Conservation (phyloP, 2,797 vertebrate genomes). For the Scolopax rusticola region DNA sequence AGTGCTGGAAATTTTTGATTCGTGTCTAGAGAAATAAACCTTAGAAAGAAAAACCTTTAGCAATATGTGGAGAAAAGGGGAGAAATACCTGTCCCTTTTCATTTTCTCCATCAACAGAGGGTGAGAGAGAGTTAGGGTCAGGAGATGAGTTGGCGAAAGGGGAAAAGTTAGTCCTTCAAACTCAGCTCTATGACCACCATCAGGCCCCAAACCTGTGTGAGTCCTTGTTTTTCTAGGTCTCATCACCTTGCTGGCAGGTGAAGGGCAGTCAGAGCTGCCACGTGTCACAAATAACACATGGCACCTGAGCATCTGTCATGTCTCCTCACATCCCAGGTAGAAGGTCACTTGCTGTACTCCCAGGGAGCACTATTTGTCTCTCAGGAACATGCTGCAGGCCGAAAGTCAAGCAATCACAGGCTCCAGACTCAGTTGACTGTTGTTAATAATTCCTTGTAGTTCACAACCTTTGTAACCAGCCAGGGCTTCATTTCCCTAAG, state of each 20-base stretch:
- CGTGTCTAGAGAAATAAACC: not conserved
- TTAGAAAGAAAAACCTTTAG: not conserved
- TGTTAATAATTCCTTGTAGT: constrained; percentile 68
- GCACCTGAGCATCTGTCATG: constrained; percentile 28
- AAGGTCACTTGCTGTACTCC: not conserved
- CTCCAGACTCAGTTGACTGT: not conserved
- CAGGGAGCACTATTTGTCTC: not conserved
- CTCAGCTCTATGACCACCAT: not conserved
- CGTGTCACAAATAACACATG: constrained; percentile 38
- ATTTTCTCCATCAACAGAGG: not conserved
- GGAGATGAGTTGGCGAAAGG: not conserved
- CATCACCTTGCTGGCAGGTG: not conserved
- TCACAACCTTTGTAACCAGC: constrained; percentile 56
- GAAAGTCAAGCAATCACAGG: not conserved
- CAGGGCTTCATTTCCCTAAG: not conserved
- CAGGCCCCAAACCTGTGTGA: not conserved
- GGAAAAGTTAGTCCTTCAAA: not conserved
- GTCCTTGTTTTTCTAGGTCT: constrained; percentile 9
- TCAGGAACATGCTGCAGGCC: not conserved
- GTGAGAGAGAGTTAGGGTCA: not conserved
- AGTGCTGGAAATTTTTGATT: not conserved
- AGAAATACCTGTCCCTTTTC: not conserved
- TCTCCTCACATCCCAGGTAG: constrained; percentile 22
- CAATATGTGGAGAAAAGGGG: not conserved
- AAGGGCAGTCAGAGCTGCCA: constrained; percentile 29